These are phyloP conservation scores for Mimas tiliae DNA, from an alignment of 2,888 invertebrate species.

Conservation along the genomic window DNA sequence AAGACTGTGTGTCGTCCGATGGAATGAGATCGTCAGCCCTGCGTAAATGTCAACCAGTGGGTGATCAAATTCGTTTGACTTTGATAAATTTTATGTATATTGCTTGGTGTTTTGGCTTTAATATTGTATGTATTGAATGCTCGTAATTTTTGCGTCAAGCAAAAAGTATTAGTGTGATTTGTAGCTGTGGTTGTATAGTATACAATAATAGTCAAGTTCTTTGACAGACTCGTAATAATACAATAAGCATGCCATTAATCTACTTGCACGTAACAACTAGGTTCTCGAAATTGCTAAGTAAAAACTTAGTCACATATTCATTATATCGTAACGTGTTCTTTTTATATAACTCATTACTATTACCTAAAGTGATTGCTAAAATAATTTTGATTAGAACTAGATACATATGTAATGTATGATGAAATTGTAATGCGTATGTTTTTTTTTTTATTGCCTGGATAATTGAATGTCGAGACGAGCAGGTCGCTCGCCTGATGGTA, in stretches of 20 bases:
- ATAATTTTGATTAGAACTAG: background rate
- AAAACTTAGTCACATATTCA: conserved; percentile 8
- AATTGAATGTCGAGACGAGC: too few relatives aligned
- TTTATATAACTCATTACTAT: conserved; percentile 1
- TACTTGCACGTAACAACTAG: conserved; percentile 7
- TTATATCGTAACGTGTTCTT: background rate
- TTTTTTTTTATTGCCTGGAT: too few relatives aligned
- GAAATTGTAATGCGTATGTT: background rate
- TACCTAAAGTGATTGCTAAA: background rate
- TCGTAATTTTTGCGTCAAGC: background rate
- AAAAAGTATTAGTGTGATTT: background rate
- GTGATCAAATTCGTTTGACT: conserved; percentile 27
- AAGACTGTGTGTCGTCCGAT: conserved; percentile 59
- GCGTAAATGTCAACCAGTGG: conserved; percentile 68
- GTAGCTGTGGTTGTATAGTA: background rate
- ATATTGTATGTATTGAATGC: conserved; percentile 1
- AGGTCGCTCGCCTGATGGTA: too few relatives aligned
- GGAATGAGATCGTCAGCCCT: conserved; percentile 48
- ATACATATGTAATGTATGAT: background rate
- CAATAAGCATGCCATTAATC: background rate
- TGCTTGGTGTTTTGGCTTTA: background rate
- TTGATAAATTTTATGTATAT: conserved; percentile 10
- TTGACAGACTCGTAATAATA: conserved; percentile 16
- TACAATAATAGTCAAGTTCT: too few relatives aligned
- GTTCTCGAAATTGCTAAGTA: conserved; percentile 1